Conservation (phyloP, 2,888 invertebrate species). For the Digitonthophagus gazella region DNA sequence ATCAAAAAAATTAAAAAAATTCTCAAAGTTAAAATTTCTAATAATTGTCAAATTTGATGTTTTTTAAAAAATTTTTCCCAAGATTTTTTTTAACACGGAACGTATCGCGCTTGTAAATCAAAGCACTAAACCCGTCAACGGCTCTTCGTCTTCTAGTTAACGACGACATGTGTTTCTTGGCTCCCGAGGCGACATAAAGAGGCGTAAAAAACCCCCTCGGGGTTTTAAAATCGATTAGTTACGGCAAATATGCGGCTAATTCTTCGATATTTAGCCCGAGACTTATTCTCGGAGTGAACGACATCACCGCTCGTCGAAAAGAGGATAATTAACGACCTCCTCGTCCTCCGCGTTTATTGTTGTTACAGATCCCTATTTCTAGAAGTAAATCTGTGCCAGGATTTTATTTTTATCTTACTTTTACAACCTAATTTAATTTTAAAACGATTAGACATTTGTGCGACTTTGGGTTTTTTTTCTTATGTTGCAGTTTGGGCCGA, state of each 20-base stretch:
- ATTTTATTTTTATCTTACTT: neutral
- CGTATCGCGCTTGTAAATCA: constrained; percentile 38
- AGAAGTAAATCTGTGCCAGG: neutral
- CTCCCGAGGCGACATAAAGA: neutral
- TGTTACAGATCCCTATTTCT: neutral
- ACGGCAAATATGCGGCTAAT: constrained; percentile 26
- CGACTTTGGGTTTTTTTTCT: constrained; percentile 36
- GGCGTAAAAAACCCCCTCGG: constrained; percentile 34
- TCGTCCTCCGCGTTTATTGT: constrained; percentile 17
- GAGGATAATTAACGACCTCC: constrained; percentile 4
- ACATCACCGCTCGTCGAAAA: constrained; percentile 6
- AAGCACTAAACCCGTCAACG: constrained; percentile 45
- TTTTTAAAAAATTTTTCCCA: constrained; percentile 24
- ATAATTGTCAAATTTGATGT: no score
- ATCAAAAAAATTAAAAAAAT: no score
- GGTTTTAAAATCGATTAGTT: constrained; percentile 35
- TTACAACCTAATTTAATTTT: neutral
- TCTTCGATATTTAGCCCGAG: constrained; percentile 21
- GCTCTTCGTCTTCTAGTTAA: constrained; percentile 27
- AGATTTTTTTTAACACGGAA: neutral
- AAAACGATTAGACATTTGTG: constrained; percentile 17
- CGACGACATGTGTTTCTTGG: neutral
- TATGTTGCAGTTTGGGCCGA: constrained; percentile 83
- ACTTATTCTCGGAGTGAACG: constrained; percentile 12
- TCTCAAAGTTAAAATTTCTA: no score